phyloP scores from a whole-genome alignment of 2,113 vertebrate genomes.

The Dromaius novaehollandiae region DNA sequence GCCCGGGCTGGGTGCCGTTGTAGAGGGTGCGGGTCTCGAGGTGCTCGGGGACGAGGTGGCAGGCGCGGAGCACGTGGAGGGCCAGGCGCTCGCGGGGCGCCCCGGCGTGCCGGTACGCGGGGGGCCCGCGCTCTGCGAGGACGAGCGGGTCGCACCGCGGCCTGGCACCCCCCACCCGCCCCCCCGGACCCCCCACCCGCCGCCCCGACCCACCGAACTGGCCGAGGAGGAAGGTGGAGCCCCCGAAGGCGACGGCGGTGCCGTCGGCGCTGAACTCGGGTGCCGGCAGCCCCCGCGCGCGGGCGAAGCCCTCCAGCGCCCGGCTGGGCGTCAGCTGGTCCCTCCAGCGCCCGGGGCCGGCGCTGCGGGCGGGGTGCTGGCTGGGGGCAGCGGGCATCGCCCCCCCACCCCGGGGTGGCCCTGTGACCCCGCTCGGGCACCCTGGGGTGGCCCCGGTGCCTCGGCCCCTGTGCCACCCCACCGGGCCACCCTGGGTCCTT shows the following conservation, averaged over 20 bases:
- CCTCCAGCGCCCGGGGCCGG: conserved; percentile 61
- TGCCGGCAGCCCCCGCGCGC: background rate
- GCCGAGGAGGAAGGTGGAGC: conserved; percentile 26
- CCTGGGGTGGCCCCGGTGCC: background rate
- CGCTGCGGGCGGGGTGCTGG: conserved; percentile 19
- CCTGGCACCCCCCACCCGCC: accelerated
- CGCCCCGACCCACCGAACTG: conserved; percentile 57
- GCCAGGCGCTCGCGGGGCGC: conserved; percentile 72
- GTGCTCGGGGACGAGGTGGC: conserved; percentile 73
- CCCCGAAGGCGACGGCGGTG: conserved; percentile 17
- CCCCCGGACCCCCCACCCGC: accelerated
- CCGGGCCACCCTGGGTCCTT: background rate
- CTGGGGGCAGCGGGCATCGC: conserved; percentile 12
- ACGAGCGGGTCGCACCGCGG: accelerated
- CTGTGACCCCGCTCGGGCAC: background rate
- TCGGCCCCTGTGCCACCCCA: background rate
- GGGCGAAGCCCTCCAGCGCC: conserved; percentile 45
- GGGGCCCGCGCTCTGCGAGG: conserved; percentile 37
- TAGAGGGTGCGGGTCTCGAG: conserved; percentile 75
- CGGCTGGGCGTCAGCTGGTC: conserved; percentile 69
- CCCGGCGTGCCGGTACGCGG: background rate
- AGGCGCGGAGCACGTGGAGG: conserved; percentile 67
- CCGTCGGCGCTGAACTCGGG: conserved; percentile 42
- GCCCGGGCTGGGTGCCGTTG: conserved; percentile 59
- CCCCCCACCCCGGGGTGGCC: too few species aligned